Conservation (phyloP, 2,888 invertebrate species). For the Trichacis sp. region DNA sequence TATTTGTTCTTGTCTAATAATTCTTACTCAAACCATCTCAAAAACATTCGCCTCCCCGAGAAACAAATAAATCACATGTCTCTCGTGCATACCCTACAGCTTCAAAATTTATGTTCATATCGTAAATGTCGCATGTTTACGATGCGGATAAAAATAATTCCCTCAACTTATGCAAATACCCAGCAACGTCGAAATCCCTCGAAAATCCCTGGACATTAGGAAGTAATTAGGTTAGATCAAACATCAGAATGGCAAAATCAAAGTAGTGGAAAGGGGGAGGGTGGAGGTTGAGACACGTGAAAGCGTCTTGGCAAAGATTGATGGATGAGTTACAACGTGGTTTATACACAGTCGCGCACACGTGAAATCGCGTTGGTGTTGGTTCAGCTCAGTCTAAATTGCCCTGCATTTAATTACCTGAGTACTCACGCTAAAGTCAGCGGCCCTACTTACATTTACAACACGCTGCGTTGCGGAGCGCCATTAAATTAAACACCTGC, state of each 20-base stretch:
- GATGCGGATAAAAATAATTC: no score
- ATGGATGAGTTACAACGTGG: constrained; percentile 49
- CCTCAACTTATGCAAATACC: no score
- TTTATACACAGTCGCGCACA: constrained; percentile 26
- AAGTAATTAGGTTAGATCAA: constrained; percentile 56
- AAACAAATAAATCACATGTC: no score
- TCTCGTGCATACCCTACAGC: no score
- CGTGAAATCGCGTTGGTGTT: constrained; percentile 28
- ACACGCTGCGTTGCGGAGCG: constrained; percentile 51
- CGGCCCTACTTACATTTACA: constrained; percentile 40
- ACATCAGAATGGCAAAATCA: constrained; percentile 44
- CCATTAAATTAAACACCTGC: constrained; percentile 62
- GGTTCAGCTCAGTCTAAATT: constrained; percentile 56
- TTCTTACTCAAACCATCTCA: no score
- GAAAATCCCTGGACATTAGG: neutral
- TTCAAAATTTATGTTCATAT: no score
- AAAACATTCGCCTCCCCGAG: no score
- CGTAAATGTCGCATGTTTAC: no score
- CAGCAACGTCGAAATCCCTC: no score
- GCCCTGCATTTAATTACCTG: constrained; percentile 68
- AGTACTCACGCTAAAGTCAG: constrained; percentile 61
- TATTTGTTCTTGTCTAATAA: no score
- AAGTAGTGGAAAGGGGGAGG: no score
- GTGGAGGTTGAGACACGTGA: constrained; percentile 37
- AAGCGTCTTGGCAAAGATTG: constrained; percentile 40